Base-by-base conservation (phyloP, 2,797 vertebrate species). In the Rhinatrema bivittatum region DNA sequence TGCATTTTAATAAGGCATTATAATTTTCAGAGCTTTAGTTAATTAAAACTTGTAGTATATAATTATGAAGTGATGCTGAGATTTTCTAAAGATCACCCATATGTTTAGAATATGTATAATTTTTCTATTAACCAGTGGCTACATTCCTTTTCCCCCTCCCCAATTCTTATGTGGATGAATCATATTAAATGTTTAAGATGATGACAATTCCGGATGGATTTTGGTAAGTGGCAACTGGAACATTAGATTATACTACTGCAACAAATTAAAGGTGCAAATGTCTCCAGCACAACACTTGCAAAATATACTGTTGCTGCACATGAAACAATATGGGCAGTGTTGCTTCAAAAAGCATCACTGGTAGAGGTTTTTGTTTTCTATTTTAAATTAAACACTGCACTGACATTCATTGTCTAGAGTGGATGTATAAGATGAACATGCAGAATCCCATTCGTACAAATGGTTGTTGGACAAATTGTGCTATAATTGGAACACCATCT, bases 1-100 rank as follows among this genome's bases (percentile, higher is more conserved):
- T 91, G 93, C 86, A 91, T 91, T 97, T 98, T 94, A 97, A 97
- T 97, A 91, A 93, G 91, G 94, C 94, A 93, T 90, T 91, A 86
- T 97, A 95, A 94, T 97, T 84, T 82, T 79, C 84, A 73, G 81
- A 82, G 82, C 84, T 84, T 82, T 84, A 81, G 80, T 85, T 86
- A 85, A 86, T 85, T 86, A 86, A 86, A 86, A 86, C 81, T 82
- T 84, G 79, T 85, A 82, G 74, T 84, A 72, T 84, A 84, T 84
- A 85, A 86, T 86, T 84, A 85, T 82, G 80, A 84, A 84, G 78
- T 80, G 80, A 86, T 81, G 84, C 84, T 80, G 81, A 84, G 81
- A 82, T 84, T 80, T 79, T 69, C 78, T 72, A 85, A 82, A 85
- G 82, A 86, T 86, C 84, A 78, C 76, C 82, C 80, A 75, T 84